Evolutionary conservation across 2,888 invertebrate genomes (phyloP), one percentile per base, ranked within the genome.

Genomic region (Pachycephus smyrnensis): DNA sequence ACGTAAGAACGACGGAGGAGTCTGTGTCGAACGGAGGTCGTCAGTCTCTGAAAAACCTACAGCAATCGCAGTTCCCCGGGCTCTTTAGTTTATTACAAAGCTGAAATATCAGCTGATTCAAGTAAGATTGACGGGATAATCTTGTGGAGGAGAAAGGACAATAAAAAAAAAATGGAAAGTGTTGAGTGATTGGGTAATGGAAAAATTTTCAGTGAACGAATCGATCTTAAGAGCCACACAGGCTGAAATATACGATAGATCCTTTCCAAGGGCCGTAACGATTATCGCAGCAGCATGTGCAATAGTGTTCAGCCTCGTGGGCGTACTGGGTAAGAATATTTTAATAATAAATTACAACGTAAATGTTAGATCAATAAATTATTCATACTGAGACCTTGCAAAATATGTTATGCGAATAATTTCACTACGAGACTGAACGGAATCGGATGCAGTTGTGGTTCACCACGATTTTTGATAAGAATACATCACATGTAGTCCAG

Each of bases 241-340:
- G 40, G 76, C 31, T 33, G 71, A 71, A 79, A 74, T 79, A 37
- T 75, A 75, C 76, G 78, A 80, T 78, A 73, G 82, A 78, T 84
- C 86, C n/a, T 97, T 96, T 90, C 96, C 97, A 32, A 93, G 95
- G 84, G 94, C 94, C 83, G 95, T 96, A 74, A 96, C 97, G 55
- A 93, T 96, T 85, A 93, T 95, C 88, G 97, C 97, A 31, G 96
- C 96, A 37, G 93, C 93, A 78, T 96, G 96, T 90, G 97, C 97
- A 68, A 95, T 96, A 86, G 90, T 96, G 77, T 97, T 97, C 92
- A 95, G 95, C 88, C 91, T 96, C 78, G 93, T 97, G 73, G 97
- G 97, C 80, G 94, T 97, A 80, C 92, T 95, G 80, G 97, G 97
- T 97, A 92, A 94, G 94, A 55, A 23, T 55, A 55, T 55, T 23